Conservation (phyloP, 2,113 vertebrate genomes). For the Pygoscelis adeliae region DNA sequence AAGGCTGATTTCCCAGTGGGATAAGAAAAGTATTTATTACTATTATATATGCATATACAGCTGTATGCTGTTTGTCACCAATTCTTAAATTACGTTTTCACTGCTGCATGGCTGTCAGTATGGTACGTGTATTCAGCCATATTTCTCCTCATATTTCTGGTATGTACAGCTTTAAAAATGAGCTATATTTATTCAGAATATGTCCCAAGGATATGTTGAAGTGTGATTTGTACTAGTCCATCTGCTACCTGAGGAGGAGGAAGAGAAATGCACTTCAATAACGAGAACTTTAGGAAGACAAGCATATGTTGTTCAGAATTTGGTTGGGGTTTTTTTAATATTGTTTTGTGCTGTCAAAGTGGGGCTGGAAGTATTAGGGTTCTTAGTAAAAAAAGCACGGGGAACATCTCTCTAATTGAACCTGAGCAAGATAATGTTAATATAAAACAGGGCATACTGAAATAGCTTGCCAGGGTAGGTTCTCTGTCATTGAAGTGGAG, state of each 20-base stretch:
- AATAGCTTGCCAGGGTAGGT: background rate
- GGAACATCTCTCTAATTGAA: background rate
- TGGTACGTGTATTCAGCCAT: background rate
- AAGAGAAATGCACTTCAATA: background rate
- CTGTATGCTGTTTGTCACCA: background rate
- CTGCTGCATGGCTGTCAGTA: background rate
- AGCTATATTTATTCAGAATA: background rate
- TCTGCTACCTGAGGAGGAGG: slow-evolving; percentile 26
- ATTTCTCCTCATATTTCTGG: background rate
- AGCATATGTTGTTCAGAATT: background rate
- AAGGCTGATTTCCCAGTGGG: background rate
- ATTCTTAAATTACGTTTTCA: background rate
- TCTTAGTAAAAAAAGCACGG: background rate
- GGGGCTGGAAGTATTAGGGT: background rate
- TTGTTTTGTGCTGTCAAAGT: background rate
- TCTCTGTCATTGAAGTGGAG: rapidly evolving
- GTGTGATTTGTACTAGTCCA: background rate
- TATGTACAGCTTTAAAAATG: background rate
- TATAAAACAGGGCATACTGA: background rate
- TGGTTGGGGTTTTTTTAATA: background rate
- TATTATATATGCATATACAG: background rate
- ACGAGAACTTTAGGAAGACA: background rate
- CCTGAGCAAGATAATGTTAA: background rate
- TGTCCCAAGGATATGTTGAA: background rate
- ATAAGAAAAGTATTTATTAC: background rate